Conservation (phyloP, 1,140 invertebrate genomes). For the Galleria mellonella region DNA sequence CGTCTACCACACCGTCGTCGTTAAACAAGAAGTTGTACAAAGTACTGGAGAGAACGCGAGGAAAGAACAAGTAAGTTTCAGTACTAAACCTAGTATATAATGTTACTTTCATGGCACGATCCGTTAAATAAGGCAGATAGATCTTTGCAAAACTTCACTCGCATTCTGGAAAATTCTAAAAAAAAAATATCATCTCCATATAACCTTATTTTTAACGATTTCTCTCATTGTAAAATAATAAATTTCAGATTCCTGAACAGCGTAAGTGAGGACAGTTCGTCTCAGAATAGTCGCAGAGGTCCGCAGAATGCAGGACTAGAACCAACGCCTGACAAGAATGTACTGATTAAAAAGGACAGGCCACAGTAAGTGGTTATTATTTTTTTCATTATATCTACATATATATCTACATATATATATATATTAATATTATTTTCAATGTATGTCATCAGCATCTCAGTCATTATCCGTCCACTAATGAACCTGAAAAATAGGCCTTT, state of each 20-base stretch:
- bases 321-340: conserved; percentile 39
- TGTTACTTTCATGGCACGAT: no score
- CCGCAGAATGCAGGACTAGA: conserved; percentile 83
- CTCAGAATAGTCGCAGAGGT: conserved; percentile 77
- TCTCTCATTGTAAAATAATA: no score
- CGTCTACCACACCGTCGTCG: conserved; percentile 73
- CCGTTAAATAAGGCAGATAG: no score
- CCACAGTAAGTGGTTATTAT: conserved; percentile 76
- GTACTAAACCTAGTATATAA: conserved; percentile 1
- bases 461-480: no score
- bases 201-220: no score
- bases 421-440: no score
- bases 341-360: conserved; percentile 70
- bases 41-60: conserved; percentile 73
- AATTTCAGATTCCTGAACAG: conserved; percentile 15
- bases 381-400: not conserved
- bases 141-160: no score
- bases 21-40: conserved; percentile 84
- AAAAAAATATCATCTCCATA: no score
- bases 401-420: not conserved
- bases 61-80: conserved; percentile 47
- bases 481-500: no score
- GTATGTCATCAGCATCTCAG: no score
- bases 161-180: no score
- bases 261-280: conserved; percentile 11